Conservation (phyloP, 2,797 vertebrate species). For the Microchirus variegatus region DNA sequence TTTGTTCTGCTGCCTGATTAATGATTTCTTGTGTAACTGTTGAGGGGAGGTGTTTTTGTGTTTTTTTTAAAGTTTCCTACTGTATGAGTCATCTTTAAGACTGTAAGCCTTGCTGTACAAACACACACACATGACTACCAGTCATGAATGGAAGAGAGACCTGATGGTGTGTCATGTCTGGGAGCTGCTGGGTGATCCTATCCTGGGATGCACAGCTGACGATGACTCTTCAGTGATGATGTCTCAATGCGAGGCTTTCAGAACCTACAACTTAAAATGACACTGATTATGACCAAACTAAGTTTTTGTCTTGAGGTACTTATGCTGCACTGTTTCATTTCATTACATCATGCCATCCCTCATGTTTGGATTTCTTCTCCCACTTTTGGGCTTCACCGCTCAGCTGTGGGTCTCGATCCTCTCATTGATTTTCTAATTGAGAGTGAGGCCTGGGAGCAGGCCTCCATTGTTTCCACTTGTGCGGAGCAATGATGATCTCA, state of each 20-base stretch:
- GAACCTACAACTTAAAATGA: slow-evolving; percentile 36
- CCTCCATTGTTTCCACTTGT: slow-evolving; percentile 69
- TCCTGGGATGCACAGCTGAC: slow-evolving; percentile 28
- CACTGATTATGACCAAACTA: slow-evolving; percentile 48
- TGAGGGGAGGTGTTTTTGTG: neutral
- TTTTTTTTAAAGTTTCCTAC: slow-evolving; percentile 28
- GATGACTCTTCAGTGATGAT: slow-evolving; percentile 31
- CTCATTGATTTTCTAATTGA: slow-evolving; percentile 70
- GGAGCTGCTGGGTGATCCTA: slow-evolving; percentile 26
- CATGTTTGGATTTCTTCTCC: slow-evolving; percentile 57
- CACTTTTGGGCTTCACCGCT: slow-evolving; percentile 54
- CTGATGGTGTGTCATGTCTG: slow-evolving; percentile 58
- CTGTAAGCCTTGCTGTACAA: slow-evolving; percentile 3
- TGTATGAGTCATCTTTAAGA: slow-evolving; percentile 45
- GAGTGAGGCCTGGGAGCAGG: slow-evolving; percentile 43
- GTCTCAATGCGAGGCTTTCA: slow-evolving; percentile 5
- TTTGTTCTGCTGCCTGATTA: slow-evolving; percentile 15
- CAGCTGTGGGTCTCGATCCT: slow-evolving; percentile 55
- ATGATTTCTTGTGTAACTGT: slow-evolving; percentile 14
- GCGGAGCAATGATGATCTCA: slow-evolving; percentile 63
- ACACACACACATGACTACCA: slow-evolving; percentile 45
- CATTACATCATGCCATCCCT: slow-evolving; percentile 66
- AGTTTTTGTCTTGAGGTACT: slow-evolving; percentile 50
- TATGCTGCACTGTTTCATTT: slow-evolving; percentile 54
- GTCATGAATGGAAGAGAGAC: too few relatives aligned